Conservation (phyloP, 2,888 invertebrate species). For the Synanthedon vespiformis region DNA sequence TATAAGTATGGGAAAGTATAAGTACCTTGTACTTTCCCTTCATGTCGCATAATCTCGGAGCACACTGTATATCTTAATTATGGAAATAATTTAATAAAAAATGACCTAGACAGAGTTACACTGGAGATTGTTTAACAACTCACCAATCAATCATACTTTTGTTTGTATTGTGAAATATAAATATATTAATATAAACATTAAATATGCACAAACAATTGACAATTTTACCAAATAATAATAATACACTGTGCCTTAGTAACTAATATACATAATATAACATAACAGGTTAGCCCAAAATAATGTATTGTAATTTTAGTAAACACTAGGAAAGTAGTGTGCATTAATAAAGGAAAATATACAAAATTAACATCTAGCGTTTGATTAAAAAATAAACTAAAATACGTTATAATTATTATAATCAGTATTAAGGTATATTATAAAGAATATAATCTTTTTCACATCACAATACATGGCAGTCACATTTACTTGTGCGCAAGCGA, state of each 20-base stretch:
- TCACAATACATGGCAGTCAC: constrained; percentile 23
- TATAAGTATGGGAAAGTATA: no score
- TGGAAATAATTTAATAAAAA: no score
- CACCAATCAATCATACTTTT: no score
- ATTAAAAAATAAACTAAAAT: constrained; percentile 10
- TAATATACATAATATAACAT: background rate
- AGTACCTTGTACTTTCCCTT: no score
- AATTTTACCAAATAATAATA: background rate
- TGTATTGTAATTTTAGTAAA: background rate
- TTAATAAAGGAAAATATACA: constrained; percentile 3
- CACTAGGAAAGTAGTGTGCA: background rate
- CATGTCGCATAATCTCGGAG: no score
- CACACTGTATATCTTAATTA: no score
- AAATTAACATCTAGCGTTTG: constrained; percentile 22
- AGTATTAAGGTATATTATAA: constrained; percentile 10
- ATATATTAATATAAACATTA: no score
- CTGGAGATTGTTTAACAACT: no score
- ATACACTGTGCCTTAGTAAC: background rate
- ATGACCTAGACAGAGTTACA: no score
- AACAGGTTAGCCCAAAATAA: no score
- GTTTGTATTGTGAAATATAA: no score
- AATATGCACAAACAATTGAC: background rate
- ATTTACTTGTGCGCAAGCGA: background rate
- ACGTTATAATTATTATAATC: constrained; percentile 11
- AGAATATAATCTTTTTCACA: constrained; percentile 12